These are phyloP conservation scores for Crotalus viridis DNA, from an alignment of 2,113 vertebrate genomes.

Conservation along the genomic window DNA sequence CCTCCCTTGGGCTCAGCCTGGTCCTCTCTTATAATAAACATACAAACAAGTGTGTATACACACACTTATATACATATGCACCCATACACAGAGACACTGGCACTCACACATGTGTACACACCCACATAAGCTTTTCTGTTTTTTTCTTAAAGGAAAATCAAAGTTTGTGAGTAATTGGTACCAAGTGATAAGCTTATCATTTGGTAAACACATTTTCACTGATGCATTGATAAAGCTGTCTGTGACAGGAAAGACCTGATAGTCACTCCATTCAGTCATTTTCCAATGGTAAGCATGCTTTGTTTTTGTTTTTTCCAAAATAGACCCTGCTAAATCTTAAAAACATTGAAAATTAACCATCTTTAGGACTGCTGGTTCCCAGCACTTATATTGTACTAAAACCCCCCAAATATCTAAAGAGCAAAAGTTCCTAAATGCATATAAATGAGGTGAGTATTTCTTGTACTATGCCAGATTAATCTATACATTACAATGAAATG, in stretches of 20 bases:
- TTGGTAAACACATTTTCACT: neutral
- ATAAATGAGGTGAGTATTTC: neutral
- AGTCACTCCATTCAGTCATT: neutral
- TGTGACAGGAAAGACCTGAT: neutral
- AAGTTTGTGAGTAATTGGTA: neutral
- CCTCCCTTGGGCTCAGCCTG: neutral
- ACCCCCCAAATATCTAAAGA: neutral
- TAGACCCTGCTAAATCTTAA: neutral
- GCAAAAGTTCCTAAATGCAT: neutral
- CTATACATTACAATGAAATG: neutral
- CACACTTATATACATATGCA: neutral
- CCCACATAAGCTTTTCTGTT: neutral
- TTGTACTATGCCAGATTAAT: neutral
- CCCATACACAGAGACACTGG: neutral
- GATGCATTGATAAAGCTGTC: neutral
- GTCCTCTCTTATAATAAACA: neutral
- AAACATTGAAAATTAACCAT: neutral
- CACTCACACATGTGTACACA: neutral
- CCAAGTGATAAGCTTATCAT: fast-evolving
- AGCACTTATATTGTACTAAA: neutral
- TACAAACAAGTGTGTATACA: neutral
- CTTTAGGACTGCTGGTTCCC: neutral
- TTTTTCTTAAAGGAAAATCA: neutral
- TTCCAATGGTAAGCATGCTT: neutral
- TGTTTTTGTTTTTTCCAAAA: neutral